A percentile compares a stretch with the other conserved stretches of the same genome.
These are phyloP conservation scores for Theretra japonica DNA, from an alignment of 2,888 invertebrate species.

Conservation along the genomic window DNA sequence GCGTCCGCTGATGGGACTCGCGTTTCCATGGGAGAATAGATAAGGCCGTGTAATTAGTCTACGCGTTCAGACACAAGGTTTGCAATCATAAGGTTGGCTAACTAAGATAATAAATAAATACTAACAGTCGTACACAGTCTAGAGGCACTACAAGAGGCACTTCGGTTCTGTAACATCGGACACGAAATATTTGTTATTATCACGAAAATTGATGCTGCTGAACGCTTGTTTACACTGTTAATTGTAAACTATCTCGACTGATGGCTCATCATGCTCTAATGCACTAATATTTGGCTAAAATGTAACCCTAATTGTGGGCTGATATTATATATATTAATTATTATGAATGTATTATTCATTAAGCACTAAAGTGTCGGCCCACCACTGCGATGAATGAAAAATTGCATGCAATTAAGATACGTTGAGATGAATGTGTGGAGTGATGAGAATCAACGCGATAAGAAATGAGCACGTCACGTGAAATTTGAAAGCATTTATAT, in stretches of 20 bases:
- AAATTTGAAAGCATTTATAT: neutral
- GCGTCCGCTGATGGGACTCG: neutral
- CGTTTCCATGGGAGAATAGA: neutral
- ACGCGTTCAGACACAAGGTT: constrained; percentile 1
- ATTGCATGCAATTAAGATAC: neutral
- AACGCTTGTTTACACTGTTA: no score
- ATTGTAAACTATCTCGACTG: no score
- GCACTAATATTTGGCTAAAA: no score
- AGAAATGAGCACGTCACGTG: no score
- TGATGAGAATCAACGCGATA: neutral
- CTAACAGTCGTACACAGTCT: no score
- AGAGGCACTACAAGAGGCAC: no score
- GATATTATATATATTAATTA: neutral
- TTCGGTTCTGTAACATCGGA: no score
- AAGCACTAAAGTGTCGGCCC: neutral
- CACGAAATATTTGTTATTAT: no score
- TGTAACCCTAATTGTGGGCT: neutral
- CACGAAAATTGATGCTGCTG: no score
- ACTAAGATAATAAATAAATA: no score
- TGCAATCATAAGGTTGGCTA: neutral
- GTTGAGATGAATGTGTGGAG: neutral
- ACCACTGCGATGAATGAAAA: neutral
- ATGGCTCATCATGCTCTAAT: no score
- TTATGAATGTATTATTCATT: neutral
- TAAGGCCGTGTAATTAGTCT: neutral